Evolutionary conservation across 2,113 vertebrate genomes (phyloP).

Genomic region (Hemiprocne comata): DNA sequence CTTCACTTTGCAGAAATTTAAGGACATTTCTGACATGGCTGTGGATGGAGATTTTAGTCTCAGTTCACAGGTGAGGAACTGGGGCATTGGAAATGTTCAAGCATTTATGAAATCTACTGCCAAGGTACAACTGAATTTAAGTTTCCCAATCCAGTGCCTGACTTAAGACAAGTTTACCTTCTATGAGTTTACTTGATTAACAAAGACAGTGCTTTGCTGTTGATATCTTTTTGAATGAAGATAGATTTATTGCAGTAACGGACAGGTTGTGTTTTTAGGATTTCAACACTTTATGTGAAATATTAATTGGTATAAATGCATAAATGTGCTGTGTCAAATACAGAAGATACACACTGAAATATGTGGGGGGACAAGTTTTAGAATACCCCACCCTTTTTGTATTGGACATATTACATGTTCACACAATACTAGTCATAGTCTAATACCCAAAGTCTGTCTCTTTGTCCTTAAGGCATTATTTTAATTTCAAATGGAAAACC

Average conservation of each 20-base stretch:
- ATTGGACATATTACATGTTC: neutral
- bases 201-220: neutral
- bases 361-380: neutral
- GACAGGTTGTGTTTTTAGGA: neutral
- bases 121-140: neutral
- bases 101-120: neutral
- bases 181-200: neutral
- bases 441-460: neutral
- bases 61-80: neutral
- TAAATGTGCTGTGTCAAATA: neutral
- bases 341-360: neutral
- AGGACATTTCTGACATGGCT: neutral
- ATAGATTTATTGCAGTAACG: neutral
- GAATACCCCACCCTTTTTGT: neutral
- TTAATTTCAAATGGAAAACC: neutral
- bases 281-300: neutral
- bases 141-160: neutral
- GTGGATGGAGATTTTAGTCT: neutral
- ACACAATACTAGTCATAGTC: neutral
- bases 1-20: neutral
- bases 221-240: neutral
- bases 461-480: neutral
- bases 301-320: neutral
- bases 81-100: neutral
- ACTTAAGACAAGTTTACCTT: neutral